Evolutionary conservation across 92 coral and sea anemone genomes (phyloP).

Genomic region (Parazoanthus darwini): DNA sequence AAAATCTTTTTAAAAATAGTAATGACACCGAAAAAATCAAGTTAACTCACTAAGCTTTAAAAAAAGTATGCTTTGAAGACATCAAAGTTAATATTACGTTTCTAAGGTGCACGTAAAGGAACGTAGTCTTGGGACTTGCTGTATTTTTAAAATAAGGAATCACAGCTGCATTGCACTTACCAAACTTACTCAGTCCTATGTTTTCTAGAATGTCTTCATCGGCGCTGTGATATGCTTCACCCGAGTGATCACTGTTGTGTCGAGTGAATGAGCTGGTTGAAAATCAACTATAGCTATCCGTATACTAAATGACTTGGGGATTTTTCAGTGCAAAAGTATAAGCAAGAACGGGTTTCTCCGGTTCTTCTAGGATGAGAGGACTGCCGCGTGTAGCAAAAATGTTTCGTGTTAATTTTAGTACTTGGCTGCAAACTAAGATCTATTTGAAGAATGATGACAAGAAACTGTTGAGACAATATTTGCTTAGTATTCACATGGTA

Average conservation of each 20-base stretch:
- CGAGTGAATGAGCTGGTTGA: neutral
- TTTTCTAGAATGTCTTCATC: neutral
- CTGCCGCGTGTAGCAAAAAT: neutral
- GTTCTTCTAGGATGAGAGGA: neutral
- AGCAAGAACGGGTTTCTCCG: neutral
- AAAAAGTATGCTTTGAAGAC: too few species aligned
- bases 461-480: conserved; percentile 2
- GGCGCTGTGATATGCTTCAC: neutral
- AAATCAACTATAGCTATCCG: neutral
- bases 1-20: neutral
- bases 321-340: neutral
- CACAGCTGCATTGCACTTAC: neutral
- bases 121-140: neutral
- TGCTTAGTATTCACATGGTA: neutral
- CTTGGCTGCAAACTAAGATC: neutral
- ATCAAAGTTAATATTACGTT: neutral
- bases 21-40: too few species aligned
- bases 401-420: neutral
- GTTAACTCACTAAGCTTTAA: too few species aligned
- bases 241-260: neutral
- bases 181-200: too few species aligned
- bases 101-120: too few species aligned
- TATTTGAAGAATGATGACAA: conserved; percentile 1
- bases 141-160: neutral
- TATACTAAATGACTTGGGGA: neutral